These are phyloP conservation scores for Gymnodraco acuticeps DNA, from an alignment of 2,797 vertebrate genomes.

Conservation along the genomic window DNA sequence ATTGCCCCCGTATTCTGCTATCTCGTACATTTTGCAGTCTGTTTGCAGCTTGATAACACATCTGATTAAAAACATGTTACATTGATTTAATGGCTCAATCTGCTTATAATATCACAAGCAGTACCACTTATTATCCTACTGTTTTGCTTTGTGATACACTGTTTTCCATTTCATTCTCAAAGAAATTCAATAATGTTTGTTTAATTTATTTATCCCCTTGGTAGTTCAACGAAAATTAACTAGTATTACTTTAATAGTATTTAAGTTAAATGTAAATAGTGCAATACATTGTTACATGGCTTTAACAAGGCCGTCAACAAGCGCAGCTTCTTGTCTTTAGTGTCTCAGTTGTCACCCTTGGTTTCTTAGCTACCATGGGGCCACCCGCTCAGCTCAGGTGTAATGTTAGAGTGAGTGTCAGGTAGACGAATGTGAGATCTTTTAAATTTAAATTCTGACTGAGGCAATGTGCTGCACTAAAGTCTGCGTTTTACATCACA, in stretches of 20 bases:
- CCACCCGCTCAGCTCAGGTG: slow-evolving; percentile 67
- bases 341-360: slow-evolving; percentile 59
- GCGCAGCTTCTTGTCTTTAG: slow-evolving; percentile 21
- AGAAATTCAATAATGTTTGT: not conserved
- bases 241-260: not conserved
- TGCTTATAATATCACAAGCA: not conserved
- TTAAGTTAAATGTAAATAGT: not conserved
- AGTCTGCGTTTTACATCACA: slow-evolving; percentile 25
- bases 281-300: not conserved
- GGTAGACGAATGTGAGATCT: slow-evolving; percentile 70
- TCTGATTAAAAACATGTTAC: slow-evolving; percentile 4
- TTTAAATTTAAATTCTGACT: slow-evolving; percentile 41
- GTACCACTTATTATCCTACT: not conserved
- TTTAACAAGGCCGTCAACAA: not conserved
- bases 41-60: slow-evolving; percentile 5
- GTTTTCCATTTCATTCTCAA: not conserved
- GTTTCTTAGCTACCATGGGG: slow-evolving; percentile 71
- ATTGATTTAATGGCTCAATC: slow-evolving; percentile 6
- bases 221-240: not conserved
- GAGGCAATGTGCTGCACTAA: slow-evolving; percentile 24
- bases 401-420: slow-evolving; percentile 72
- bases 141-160: slow-evolving; percentile 7
- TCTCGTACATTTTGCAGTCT: slow-evolving; percentile 12
- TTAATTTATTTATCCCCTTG: not conserved
- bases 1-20: not conserved